These are phyloP conservation scores for Rhea pennata DNA, from an alignment of 2,113 vertebrate species.

Conservation along the genomic window DNA sequence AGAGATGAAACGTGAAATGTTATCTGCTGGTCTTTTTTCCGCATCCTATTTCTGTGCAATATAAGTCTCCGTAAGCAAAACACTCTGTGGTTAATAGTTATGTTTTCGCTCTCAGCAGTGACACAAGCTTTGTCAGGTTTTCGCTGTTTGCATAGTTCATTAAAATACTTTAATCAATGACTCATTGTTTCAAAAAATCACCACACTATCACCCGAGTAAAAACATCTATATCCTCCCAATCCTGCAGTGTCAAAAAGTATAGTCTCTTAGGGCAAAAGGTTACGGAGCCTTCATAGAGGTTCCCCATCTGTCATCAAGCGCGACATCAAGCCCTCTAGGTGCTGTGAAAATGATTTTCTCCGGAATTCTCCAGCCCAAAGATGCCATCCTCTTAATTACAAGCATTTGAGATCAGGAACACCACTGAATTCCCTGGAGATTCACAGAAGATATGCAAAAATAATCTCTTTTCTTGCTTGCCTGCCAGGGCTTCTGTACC, in stretches of 20 bases:
- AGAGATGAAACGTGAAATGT: conserved; percentile 2
- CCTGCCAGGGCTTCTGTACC: conserved; percentile 62
- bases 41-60: not conserved
- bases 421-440: conserved; percentile 56
- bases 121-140: conserved; percentile 61
- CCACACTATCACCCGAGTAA: conserved; percentile 39
- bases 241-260: conserved; percentile 57
- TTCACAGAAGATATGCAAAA: conserved; percentile 63
- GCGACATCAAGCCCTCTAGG: conserved; percentile 55
- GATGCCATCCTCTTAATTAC: conserved; percentile 76
- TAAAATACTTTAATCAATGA: conserved; percentile 60
- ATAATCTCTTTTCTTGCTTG: conserved; percentile 55
- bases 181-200: conserved; percentile 44
- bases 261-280: conserved; percentile 60
- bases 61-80: not conserved
- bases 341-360: conserved; percentile 64
- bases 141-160: conserved; percentile 46
- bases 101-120: conserved; percentile 60
- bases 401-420: conserved; percentile 67
- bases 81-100: conserved; percentile 29
- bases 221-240: conserved; percentile 65
- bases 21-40: conserved; percentile 40
- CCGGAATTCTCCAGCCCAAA: conserved; percentile 43
- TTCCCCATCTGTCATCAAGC: conserved; percentile 58
- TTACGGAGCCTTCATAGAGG: conserved; percentile 59